Percentiles rank a stretch among this genome's conserved stretches.
Evolutionary conservation across 2,113 vertebrate genomes (phyloP).

Genomic region (Oriolus oriolus): DNA sequence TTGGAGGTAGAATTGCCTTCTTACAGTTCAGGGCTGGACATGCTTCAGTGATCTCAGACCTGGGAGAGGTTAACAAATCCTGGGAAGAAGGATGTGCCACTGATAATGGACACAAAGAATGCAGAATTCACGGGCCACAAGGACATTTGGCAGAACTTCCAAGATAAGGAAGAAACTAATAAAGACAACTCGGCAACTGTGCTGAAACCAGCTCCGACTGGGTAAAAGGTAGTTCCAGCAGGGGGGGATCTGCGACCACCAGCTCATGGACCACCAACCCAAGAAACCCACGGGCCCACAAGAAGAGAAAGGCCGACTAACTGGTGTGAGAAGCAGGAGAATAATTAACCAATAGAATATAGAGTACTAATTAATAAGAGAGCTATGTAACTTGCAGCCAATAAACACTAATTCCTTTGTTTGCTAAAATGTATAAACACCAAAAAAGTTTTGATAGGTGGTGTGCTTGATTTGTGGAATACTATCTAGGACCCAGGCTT

Average conservation of each 20-base stretch:
- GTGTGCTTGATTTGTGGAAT: neutral
- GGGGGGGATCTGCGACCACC: accelerated
- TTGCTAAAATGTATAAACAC: neutral
- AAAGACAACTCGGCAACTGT: neutral
- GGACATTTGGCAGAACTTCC: neutral
- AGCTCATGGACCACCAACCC: neutral
- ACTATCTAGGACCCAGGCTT: neutral
- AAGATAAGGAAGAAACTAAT: neutral
- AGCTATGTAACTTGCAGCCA: neutral
- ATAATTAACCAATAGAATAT: neutral
- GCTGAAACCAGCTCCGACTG: neutral
- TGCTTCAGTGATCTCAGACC: neutral
- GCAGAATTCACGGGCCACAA: neutral
- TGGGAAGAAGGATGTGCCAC: neutral
- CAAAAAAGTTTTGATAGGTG: neutral
- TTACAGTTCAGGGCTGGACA: neutral
- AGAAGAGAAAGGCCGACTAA: neutral
- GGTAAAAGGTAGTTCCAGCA: neutral
- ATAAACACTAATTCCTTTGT: neutral
- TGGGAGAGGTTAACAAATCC: neutral
- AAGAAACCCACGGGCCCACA: neutral
- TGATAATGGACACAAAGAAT: neutral
- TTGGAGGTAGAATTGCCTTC: neutral
- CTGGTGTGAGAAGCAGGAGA: neutral
- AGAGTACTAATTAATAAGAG: neutral